Evolutionary conservation across 2,888 invertebrate species (phyloP).

Genomic region (Polia nebulosa): DNA sequence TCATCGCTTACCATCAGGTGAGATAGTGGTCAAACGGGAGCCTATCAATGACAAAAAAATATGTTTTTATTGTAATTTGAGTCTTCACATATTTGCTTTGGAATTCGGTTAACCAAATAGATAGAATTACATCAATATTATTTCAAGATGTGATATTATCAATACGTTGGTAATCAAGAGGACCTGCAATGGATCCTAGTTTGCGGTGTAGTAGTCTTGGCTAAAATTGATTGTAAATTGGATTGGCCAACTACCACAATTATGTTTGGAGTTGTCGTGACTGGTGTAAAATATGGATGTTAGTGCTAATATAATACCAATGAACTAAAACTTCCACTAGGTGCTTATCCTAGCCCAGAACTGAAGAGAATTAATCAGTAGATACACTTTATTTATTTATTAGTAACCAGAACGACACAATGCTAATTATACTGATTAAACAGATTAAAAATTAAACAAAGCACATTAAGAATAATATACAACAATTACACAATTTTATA

Average conservation of each 20-base stretch:
- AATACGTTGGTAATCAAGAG: slow-evolving; percentile 8
- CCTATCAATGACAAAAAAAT: no score
- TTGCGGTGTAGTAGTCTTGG: slow-evolving; percentile 33
- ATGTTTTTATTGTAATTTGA: no score
- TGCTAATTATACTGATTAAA: no score
- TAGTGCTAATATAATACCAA: neutral
- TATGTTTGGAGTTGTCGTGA: slow-evolving; percentile 15
- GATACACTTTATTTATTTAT: no score
- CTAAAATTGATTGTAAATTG: slow-evolving; percentile 23
- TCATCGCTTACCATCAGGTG: no score
- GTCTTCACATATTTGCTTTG: neutral
- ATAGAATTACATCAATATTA: slow-evolving; percentile 4
- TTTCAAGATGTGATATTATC: neutral
- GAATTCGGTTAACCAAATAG: slow-evolving; percentile 4
- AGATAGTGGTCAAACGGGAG: no score
- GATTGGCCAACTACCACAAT: neutral
- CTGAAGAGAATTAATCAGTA: no score
- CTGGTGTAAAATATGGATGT: neutral
- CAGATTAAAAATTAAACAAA: no score
- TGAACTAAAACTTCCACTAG: neutral
- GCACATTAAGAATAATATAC: no score
- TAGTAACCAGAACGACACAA: no score
- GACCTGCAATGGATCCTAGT: slow-evolving; percentile 11
- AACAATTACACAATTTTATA: no score
- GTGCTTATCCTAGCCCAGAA: neutral